These are phyloP conservation scores for Pteropus alecto DNA, from an alignment of 2,113 vertebrate genomes.

Conservation along the genomic window DNA sequence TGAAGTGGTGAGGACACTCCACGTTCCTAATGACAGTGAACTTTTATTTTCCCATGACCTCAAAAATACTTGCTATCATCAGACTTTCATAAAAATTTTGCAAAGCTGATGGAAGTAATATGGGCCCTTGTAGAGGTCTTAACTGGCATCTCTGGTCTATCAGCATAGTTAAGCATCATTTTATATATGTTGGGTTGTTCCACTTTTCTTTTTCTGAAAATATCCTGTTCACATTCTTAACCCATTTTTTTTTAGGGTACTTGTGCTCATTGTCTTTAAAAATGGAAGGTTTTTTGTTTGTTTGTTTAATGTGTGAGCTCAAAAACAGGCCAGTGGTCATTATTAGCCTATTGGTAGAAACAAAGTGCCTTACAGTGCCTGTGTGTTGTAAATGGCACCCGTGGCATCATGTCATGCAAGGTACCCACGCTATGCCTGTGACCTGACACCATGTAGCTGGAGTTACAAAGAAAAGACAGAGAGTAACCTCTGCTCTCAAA, in stretches of 20 bases:
- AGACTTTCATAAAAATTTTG: neutral
- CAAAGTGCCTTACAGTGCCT: neutral
- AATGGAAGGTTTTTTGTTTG: neutral
- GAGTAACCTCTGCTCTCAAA: neutral
- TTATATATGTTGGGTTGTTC: neutral
- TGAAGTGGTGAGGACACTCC: neutral
- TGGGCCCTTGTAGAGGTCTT: neutral
- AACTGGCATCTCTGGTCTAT: neutral
- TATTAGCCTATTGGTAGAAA: neutral
- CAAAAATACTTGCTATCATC: neutral
- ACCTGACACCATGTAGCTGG: neutral
- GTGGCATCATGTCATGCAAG: accelerated
- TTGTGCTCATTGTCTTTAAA: constrained; percentile 5
- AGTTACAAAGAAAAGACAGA: neutral
- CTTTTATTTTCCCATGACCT: neutral
- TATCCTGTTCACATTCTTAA: neutral
- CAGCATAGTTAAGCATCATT: neutral
- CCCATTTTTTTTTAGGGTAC: neutral
- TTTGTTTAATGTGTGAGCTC: neutral
- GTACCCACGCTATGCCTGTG: neutral
- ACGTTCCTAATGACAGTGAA: neutral
- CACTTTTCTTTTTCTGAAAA: neutral
- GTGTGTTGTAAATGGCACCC: neutral
- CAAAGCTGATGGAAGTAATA: neutral
- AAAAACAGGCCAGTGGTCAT: neutral